Evolutionary conservation across 2,888 invertebrate genomes (phyloP).

Genomic region (Archaeoteleia sp.): DNA sequence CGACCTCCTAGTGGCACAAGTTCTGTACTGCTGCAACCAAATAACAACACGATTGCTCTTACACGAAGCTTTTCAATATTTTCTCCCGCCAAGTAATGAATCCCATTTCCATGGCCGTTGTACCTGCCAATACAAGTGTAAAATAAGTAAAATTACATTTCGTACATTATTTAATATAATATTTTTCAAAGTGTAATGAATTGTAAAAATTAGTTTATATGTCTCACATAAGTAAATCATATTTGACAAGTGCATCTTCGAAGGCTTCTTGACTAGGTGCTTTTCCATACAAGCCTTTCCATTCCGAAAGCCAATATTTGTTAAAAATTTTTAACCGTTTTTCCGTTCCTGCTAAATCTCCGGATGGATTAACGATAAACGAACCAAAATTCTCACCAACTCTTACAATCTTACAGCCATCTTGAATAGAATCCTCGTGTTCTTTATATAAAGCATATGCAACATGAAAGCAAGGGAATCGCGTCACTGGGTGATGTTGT

Average conservation of each 20-base stretch:
- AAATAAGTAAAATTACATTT: conserved; percentile 4
- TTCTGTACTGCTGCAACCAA: conserved; percentile 84
- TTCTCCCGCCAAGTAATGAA: conserved; percentile 78
- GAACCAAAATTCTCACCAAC: conserved; percentile 73
- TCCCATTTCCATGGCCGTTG: conserved; percentile 86
- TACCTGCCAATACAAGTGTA: conserved; percentile 77
- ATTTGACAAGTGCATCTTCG: conserved; percentile 77
- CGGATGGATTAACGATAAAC: conserved; percentile 80
- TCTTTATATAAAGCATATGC: conserved; percentile 80
- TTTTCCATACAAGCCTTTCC: conserved; percentile 79
- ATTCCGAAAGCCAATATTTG: conserved; percentile 77
- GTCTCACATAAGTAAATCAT: conserved; percentile 84
- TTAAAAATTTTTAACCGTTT: conserved; percentile 78
- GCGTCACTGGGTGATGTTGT: conserved; percentile 81
- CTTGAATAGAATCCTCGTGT: conserved; percentile 77
- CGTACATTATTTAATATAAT: neutral
- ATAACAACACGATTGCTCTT: conserved; percentile 79
- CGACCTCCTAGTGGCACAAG: conserved; percentile 76
- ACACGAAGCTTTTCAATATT: conserved; percentile 77
- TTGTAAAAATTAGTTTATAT: no score
- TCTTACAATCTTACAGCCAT: conserved; percentile 78
- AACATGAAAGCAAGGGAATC: conserved; percentile 85
- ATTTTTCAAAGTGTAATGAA: neutral
- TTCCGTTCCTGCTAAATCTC: conserved; percentile 81
- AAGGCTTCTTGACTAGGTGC: conserved; percentile 78